Conservation (phyloP, 2,888 invertebrate genomes). For the Amphiduros pacificus region DNA sequence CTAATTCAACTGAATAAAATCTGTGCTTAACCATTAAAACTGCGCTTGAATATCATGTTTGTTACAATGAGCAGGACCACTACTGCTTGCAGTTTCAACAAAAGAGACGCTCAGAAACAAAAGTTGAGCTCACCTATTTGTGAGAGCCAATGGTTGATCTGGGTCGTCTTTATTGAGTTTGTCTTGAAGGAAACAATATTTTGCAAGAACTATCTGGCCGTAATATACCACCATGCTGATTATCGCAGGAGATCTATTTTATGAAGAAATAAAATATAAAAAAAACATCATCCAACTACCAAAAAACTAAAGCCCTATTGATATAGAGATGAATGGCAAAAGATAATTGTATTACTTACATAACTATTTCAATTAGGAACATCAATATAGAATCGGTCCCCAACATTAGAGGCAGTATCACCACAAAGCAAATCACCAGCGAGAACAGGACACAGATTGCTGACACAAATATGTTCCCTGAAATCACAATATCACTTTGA, state of each 20-base stretch:
- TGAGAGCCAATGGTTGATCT: not conserved
- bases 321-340: not conserved
- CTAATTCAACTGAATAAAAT: too few species aligned
- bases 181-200: not conserved
- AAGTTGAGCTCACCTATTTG: too few species aligned
- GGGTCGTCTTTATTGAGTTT: not conserved
- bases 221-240: not conserved
- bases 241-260: too few species aligned
- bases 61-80: too few species aligned
- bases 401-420: not conserved
- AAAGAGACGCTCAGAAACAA: too few species aligned
- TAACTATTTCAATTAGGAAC: not conserved
- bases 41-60: too few species aligned
- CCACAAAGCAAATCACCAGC: not conserved
- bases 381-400: not conserved
- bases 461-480: not conserved
- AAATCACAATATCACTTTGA: not conserved
- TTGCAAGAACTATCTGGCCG: not conserved
- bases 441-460: not conserved
- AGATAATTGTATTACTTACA: not conserved
- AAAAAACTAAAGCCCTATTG: not conserved
- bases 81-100: too few species aligned
- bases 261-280: too few species aligned
- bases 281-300: too few species aligned
- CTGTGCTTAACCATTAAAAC: too few species aligned